phyloP scores from a whole-genome alignment of 2,113 vertebrate genomes.

The Gallinago paraguaiae region DNA sequence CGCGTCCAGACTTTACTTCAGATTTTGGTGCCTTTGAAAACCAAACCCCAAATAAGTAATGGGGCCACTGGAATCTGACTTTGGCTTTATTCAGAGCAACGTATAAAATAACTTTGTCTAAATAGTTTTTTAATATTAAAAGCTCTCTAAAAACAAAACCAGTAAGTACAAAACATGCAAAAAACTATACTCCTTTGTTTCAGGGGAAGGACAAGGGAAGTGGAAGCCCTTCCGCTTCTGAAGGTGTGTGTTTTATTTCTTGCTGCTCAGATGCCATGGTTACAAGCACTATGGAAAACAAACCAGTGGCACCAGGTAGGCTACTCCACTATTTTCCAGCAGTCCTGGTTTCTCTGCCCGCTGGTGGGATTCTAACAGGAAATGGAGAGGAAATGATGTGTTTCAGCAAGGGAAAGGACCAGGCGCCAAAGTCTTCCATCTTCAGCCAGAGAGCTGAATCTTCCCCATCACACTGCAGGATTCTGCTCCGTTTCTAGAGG shows the following conservation, averaged over 20 bases:
- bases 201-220: constrained; percentile 31
- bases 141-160: background rate
- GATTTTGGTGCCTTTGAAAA: background rate
- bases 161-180: background rate
- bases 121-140: background rate
- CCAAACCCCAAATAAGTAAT: background rate
- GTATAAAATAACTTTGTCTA: background rate
- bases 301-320: background rate
- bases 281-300: background rate
- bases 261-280: background rate
- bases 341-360: background rate
- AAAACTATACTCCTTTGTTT: background rate
- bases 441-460: background rate
- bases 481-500: background rate
- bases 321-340: background rate
- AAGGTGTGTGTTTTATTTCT: background rate
- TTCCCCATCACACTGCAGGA: background rate
- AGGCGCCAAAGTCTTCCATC: background rate
- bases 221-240: constrained; percentile 9
- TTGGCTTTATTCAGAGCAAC: background rate
- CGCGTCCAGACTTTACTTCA: background rate
- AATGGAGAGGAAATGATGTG: background rate
- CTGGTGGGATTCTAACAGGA: background rate
- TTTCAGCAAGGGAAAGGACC: background rate
- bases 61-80: background rate